Evolutionary conservation across 2,888 invertebrate genomes (phyloP), one percentile per base, ranked within the genome.

Genomic region (Zelleria hepariella): DNA sequence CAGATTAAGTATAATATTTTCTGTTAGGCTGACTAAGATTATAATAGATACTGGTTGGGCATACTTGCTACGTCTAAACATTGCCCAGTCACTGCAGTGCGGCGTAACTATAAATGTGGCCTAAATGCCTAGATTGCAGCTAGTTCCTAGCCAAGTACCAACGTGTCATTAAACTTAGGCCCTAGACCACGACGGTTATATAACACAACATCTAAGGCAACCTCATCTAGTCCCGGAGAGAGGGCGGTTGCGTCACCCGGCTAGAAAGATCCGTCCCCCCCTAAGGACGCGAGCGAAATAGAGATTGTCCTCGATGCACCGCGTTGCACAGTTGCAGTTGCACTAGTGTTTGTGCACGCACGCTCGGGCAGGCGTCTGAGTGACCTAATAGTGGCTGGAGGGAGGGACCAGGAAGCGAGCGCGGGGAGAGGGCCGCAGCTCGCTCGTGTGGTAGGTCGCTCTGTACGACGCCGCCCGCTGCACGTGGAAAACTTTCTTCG

Each of bases 291-390:
- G 67, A 86, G 84, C 82, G 86, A 86, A 87, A 86, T 87, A 87
- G 86, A 88, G 87, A 84, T 88, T 86, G 87, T 88, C 87, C 87
- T 88, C 87, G 87, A 85, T 83, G 87, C 87, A 87, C 86, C 86
- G 87, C 86, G 85, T 81, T 84, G 86, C 85, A 85, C 86, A 42
- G 32, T 42, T 42, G 86, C 85, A 42, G 86, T 80, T 86, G 86
- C 86, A 86, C 81, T 82, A 84, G 82, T 84, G 85, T 84, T 85
- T 86, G 86, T 85, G 84, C 85, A 86, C 86, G 86, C 85, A 83
- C 85, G 82, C 32, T 42, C 32, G 32, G 32, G 32, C 27, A n/a
- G 80, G 78, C 80, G 85, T 72, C 78, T 78, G 77, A 82, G 86
- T 86, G 87, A 88, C 87, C 87, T 84, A 87, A 86, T 87, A 87